Conservation (phyloP, 2,888 invertebrate species). For the Thecocarcelia acutangulata region DNA sequence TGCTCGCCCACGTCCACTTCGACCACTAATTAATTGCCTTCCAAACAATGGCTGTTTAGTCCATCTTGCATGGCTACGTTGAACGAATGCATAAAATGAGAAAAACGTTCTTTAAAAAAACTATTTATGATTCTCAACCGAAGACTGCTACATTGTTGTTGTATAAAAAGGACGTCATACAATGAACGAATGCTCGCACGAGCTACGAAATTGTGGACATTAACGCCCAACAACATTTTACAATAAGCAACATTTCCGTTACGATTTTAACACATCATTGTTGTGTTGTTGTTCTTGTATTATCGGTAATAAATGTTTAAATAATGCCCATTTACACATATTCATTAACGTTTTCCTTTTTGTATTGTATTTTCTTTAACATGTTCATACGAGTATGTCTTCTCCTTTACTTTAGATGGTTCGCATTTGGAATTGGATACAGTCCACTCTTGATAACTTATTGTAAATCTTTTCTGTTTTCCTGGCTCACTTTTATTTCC, state of each 20-base stretch:
- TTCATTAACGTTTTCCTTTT: slow-evolving; percentile 19
- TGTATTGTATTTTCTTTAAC: slow-evolving; percentile 5
- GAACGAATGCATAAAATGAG: background rate
- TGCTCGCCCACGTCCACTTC: slow-evolving; percentile 10
- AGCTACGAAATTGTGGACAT: background rate
- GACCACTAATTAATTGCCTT: slow-evolving; percentile 28
- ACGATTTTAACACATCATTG: slow-evolving; percentile 33
- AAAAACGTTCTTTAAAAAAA: background rate
- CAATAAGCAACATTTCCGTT: slow-evolving; percentile 56
- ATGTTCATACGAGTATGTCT: background rate
- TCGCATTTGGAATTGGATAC: slow-evolving; percentile 26
- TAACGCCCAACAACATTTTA: slow-evolving; percentile 37
- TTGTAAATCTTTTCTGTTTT: too few relatives aligned
- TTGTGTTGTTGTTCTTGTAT: slow-evolving; percentile 28
- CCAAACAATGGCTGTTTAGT: slow-evolving; percentile 21
- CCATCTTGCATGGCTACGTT: background rate
- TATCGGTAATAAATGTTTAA: slow-evolving; percentile 39
- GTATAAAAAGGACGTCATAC: background rate
- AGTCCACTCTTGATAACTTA: too few relatives aligned
- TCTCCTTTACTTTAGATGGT: slow-evolving; percentile 4
- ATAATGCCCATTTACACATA: slow-evolving; percentile 22
- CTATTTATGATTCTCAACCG: slow-evolving; percentile 12
- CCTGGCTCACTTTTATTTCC: too few relatives aligned
- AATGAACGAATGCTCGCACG: background rate
- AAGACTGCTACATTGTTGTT: slow-evolving; percentile 1